Evolutionary conservation across 2,888 invertebrate species (phyloP).

Genomic region (Dermolepida albohirtum): DNA sequence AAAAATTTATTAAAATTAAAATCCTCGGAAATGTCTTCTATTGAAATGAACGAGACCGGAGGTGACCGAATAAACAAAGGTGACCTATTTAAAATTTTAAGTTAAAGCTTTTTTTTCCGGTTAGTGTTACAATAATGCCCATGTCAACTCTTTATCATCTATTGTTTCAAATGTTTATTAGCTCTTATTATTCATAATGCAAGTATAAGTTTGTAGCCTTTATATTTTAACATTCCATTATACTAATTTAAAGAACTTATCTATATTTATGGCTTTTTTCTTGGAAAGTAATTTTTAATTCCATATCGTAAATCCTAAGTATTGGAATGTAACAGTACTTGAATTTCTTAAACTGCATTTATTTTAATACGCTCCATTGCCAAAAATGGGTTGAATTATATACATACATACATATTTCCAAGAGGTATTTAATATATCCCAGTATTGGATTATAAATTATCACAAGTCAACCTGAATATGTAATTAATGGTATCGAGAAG

Average conservation of each 20-base stretch:
- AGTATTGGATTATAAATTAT: too few species aligned
- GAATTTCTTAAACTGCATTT: too few species aligned
- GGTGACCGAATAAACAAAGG: slow-evolving; percentile 10
- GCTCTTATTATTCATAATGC: slow-evolving; percentile 11
- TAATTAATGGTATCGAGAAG: too few species aligned
- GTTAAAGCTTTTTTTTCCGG: background rate
- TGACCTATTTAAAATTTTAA: background rate
- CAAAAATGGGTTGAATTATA: too few species aligned
- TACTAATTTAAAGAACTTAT: background rate
- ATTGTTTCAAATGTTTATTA: slow-evolving; percentile 11
- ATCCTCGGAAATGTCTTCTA: too few species aligned
- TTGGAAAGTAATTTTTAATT: background rate
- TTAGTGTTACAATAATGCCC: background rate
- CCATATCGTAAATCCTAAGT: too few species aligned
- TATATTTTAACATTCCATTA: background rate
- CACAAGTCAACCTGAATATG: too few species aligned
- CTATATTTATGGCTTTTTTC: slow-evolving; percentile 3
- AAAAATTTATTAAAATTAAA: too few species aligned
- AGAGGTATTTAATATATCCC: too few species aligned
- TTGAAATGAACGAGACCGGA: slow-evolving; percentile 3
- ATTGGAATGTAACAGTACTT: too few species aligned
- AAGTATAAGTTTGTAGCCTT: background rate
- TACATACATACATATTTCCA: too few species aligned
- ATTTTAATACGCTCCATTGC: too few species aligned
- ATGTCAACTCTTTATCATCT: slow-evolving; percentile 5